Evolutionary conservation across 2,888 invertebrate genomes (phyloP).

Genomic region (Sericinus montela): DNA sequence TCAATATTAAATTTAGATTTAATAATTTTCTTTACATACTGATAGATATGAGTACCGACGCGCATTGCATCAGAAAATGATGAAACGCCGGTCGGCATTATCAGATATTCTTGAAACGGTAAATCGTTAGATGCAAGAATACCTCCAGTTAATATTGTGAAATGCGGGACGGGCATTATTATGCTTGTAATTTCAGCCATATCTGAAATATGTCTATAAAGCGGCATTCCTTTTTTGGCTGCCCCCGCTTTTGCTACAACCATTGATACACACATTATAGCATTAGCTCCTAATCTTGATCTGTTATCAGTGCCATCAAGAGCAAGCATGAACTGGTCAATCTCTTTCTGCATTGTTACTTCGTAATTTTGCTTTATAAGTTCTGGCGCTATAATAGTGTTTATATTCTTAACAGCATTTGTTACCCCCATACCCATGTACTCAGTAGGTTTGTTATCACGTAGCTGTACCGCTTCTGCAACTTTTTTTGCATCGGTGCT

Average conservation of each 20-base stretch:
- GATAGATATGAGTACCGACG: constrained; percentile 97
- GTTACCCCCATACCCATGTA: constrained; percentile 96
- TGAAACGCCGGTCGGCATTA: constrained; percentile 93
- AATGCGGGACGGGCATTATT: constrained; percentile 97
- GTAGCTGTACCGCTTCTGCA: constrained; percentile 95
- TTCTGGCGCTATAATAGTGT: constrained; percentile 88
- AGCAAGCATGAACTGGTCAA: constrained; percentile 92
- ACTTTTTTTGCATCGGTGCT: constrained; percentile 96
- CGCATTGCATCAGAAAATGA: constrained; percentile 97
- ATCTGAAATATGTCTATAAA: constrained; percentile 96
- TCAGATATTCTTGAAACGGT: constrained; percentile 97
- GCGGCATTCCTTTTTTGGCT: constrained; percentile 92
- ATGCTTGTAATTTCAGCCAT: constrained; percentile 93
- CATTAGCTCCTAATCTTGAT: constrained; percentile 96
- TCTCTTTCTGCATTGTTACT: constrained; percentile 92
- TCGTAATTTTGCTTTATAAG: constrained; percentile 88
- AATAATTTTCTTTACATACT: constrained; percentile 94
- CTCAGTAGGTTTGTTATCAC: constrained; percentile 90
- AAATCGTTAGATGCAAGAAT: constrained; percentile 97
- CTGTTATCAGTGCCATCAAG: constrained; percentile 98
- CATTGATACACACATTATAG: constrained; percentile 96
- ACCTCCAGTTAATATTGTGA: constrained; percentile 98
- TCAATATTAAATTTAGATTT: constrained; percentile 94
- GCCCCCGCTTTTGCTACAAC: constrained; percentile 98
- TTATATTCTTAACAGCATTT: constrained; percentile 95